Evolutionary conservation across 92 coral and sea anemone species (phyloP).

Genomic region (Bergia puertoricense): DNA sequence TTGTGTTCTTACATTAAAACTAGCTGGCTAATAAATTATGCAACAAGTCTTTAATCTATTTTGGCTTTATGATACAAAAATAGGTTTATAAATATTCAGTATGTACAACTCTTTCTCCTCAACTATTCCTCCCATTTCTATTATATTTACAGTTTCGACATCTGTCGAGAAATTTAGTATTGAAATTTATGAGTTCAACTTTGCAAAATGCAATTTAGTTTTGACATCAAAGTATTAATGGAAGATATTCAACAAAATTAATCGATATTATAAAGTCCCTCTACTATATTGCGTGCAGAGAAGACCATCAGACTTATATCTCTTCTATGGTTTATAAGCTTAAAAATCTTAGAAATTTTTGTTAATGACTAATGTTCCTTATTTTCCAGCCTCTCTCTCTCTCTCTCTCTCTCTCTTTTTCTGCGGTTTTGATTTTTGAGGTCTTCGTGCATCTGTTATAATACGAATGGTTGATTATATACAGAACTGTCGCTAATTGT

Average conservation of each 20-base stretch:
- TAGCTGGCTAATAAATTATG: background rate
- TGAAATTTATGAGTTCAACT: no score
- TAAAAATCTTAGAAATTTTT: no score
- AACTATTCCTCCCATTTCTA: background rate
- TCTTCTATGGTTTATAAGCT: no score
- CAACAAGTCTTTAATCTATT: background rate
- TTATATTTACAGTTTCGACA: background rate
- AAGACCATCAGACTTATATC: background rate
- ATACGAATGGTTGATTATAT: no score
- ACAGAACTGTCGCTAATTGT: no score
- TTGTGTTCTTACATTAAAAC: background rate
- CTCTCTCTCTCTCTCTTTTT: no score
- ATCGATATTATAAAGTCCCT: background rate
- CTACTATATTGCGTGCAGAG: no score
- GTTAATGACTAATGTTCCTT: no score
- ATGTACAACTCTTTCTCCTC: background rate
- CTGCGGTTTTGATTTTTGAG: no score
- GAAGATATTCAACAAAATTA: background rate
- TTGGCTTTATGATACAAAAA: slow-evolving; percentile 14
- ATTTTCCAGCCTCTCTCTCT: background rate
- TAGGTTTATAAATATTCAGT: background rate
- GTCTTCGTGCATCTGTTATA: no score
- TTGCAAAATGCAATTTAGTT: background rate
- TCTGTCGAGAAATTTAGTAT: background rate
- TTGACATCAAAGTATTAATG: background rate